Base-by-base conservation (phyloP, 2,888 invertebrate genomes). In the Agrilus mali region DNA sequence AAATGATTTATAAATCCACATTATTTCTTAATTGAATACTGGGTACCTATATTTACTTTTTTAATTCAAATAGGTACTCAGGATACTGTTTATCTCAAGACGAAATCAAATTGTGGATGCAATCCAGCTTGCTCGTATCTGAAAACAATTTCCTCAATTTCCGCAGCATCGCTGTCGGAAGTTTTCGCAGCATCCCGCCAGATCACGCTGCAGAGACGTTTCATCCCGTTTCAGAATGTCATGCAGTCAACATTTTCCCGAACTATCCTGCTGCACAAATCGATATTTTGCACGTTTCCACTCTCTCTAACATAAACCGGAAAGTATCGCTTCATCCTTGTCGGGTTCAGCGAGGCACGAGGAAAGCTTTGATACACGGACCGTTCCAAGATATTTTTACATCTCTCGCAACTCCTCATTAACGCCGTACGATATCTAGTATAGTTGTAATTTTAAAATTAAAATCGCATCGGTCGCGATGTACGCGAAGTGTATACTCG, bases 361-460 rank as follows among this genome's bases (percentile, higher is more conserved):
- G 52, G 54, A 55, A 54, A 55, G 56, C 55, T 54, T 53, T 40
- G 42, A 49, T 55, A 58, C 54, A 59, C 60, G 61, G 63, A 61
- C 57, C 60, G 63, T 60, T 56, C 60, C 61, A 55, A 57, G 60
- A 62, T 63, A 65, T 64, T 64, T 65, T 61, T 64, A 63, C 61
- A 55, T 57, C 52, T 45, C 47, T 48, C 48, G 43, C 15, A 12
- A 35, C 16, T 16, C n/a, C 15, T 15, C 16, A 16, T 16, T 16
- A 16, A 35, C 35, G 16, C 8, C 35, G 35, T 16, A 16, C 16
- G 16, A 16, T 35, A 20, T 20, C 20, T 45, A 42, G 55, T 53
- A 48, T 54, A 55, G 57, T 55, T 51, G 61, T 55, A 60, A 63
- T 62, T 61, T 61, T 60, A 58, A 61, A 60, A 62, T 61, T 59